Evolutionary conservation across 2,797 vertebrate species (phyloP), one percentile per base, ranked within the genome.

Genomic region (Anolis apletophallus): DNA sequence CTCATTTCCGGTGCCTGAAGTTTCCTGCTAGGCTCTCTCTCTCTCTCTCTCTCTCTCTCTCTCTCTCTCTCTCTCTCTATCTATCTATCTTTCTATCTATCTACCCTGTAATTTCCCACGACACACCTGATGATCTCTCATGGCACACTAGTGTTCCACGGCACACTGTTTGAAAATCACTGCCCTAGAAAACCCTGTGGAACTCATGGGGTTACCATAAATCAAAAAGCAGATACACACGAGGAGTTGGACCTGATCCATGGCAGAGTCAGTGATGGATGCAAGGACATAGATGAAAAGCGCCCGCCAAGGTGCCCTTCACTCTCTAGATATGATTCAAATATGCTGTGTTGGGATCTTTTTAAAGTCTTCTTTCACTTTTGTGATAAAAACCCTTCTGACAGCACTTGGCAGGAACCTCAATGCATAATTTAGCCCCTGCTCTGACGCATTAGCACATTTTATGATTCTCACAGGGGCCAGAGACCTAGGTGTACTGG

Each of bases 361-460:
- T 93, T 91, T 88, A 85, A 73, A 92, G n/a, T 86, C 85, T 13
- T 86, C 84, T 92, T 94, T 90, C 87, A 92, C 89, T 82, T 90
- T 78, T 57, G 88, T 88, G 85, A 88, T 91, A 92, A 90, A 89
- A 92, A 72, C 91, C 83, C 83, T 91, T 90, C 89, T 73, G 80
- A 2, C 90, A 90, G 92, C 34, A 87, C 90, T 94, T 93, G 93
- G 94, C 93, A 92, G 90, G 90, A 92, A 90, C 89, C 89, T 86
- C 90, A 72, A 83, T 88, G 87, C 86, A 81, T 93, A 90, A 94
- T 95, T 94, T 88, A 95, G 92, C 92, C 92, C 90, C 84, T 94
- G 92, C 92, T 94, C 93, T 91, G 89, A 89, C 93, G 93, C 92
- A 91, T 94, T 94, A 93, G 91, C 93, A 93, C 91, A 91, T 92